Base-by-base conservation (phyloP, 2,113 vertebrate species). In the Takifugu flavidus region DNA sequence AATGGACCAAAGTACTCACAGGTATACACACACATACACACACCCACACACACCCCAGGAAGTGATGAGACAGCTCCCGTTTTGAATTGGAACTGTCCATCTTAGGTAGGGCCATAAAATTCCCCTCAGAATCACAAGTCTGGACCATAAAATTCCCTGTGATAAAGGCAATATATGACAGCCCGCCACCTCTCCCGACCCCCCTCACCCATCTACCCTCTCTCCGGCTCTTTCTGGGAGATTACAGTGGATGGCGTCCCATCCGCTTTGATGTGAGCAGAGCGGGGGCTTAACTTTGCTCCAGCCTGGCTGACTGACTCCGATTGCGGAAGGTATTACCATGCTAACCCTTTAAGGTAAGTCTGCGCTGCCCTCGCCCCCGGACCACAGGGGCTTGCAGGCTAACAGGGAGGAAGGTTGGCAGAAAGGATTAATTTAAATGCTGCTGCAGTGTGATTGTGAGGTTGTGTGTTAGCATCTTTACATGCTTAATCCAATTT, bases 81-180 rank as follows among this genome's bases (percentile, higher is more conserved):
- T 80, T 77, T 76, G 75, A 85, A 82, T 75, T 78, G 65, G 73
- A 66, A 65, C 76, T 67, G 67, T 71, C 75, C 66, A 77, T 80
- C 81, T 82, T 74, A 67, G 74, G 82, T 67, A 65, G 70, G 72
- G 55, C 75, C 67, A 72, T 82, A 79, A 78, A 84, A 86, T 76
- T 80, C 76, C 72, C 54, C 64, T 79, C 74, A 83, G 80, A 87
- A 83, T 83, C 82, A 83, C 79, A 69, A 59, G 74, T 76, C 76
- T 86, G 71, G 72, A 73, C 78, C 78, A 52, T 84, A 83, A 87
- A 83, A 83, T 75, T 83, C 61, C 70, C 56, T 4, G 49, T 77
- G 82, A 88, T 83, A 84, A 84, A 83, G 74, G 74, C 80, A 82
- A 73, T 82, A 77, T 80, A 77, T 83, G 79, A 79, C 79, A 76